Conservation (phyloP, 2,113 vertebrate species). For the Ammodytes dubius region DNA sequence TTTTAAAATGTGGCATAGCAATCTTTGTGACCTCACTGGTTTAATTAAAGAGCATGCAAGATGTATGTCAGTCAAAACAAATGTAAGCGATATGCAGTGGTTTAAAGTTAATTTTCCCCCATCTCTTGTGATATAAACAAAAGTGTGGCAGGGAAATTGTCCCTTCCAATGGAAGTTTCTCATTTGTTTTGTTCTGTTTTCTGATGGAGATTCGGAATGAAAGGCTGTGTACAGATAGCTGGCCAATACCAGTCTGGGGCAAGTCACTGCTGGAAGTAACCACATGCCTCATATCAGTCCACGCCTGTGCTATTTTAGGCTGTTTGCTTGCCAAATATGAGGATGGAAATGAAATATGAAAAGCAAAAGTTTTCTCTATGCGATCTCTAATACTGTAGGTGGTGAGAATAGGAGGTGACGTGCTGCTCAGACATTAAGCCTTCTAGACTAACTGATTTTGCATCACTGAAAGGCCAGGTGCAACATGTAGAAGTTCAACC, state of each 20-base stretch:
- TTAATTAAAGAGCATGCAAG: slow-evolving; percentile 70
- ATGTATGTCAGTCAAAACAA: slow-evolving; percentile 58
- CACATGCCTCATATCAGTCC: slow-evolving; percentile 32
- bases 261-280: slow-evolving; percentile 41
- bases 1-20: slow-evolving; percentile 62
- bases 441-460: not conserved
- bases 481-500: no score
- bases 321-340: slow-evolving; percentile 31
- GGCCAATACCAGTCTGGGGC: slow-evolving; percentile 23
- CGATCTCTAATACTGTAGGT: no score
- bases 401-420: not conserved
- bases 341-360: slow-evolving; percentile 41
- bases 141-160: slow-evolving; percentile 39
- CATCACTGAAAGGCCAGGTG: not conserved
- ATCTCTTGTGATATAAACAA: slow-evolving; percentile 15
- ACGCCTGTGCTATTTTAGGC: slow-evolving; percentile 21
- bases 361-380: slow-evolving; percentile 13
- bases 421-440: not conserved
- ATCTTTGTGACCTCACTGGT: slow-evolving; percentile 55
- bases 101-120: slow-evolving; percentile 18
- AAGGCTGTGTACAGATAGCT: slow-evolving; percentile 34
- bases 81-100: slow-evolving; percentile 53
- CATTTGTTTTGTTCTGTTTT: slow-evolving; percentile 66
- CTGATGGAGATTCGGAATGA: slow-evolving; percentile 62
- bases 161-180: slow-evolving; percentile 56